phyloP scores from a whole-genome alignment of 2,113 vertebrate genomes.

The Myrmophylax atrothorax region DNA sequence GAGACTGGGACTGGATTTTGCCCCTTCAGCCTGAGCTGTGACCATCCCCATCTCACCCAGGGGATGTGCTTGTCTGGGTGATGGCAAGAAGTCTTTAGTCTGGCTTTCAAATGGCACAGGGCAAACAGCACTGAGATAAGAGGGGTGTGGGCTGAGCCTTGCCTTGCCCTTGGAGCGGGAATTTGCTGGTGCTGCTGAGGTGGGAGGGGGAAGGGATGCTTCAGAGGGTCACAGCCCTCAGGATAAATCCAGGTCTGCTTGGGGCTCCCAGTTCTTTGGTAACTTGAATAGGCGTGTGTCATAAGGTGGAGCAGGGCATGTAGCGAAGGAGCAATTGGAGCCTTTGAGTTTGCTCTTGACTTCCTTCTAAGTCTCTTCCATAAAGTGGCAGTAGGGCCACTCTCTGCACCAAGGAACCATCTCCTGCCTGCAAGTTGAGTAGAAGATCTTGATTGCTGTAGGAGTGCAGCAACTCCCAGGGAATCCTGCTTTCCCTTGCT shows the following conservation, averaged over 20 bases:
- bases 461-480: background rate
- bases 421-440: background rate
- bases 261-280: background rate
- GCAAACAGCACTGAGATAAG: background rate
- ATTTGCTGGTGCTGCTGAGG: background rate
- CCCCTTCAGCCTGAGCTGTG: background rate
- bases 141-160: background rate
- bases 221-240: background rate
- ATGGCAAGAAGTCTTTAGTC: background rate
- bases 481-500: background rate
- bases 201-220: background rate
- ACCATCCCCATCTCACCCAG: background rate
- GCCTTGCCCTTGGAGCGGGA: background rate
- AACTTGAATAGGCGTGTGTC: background rate
- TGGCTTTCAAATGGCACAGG: background rate
- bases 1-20: background rate
- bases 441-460: background rate
- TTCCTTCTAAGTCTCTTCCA: background rate
- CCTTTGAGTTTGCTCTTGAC: background rate
- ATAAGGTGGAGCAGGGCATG: background rate
- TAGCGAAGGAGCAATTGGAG: background rate
- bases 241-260: background rate
- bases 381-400: background rate
- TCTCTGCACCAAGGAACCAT: background rate
- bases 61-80: background rate